phyloP scores from a whole-genome alignment of 2,888 invertebrate species.

The Bhutanitis thaidina region DNA sequence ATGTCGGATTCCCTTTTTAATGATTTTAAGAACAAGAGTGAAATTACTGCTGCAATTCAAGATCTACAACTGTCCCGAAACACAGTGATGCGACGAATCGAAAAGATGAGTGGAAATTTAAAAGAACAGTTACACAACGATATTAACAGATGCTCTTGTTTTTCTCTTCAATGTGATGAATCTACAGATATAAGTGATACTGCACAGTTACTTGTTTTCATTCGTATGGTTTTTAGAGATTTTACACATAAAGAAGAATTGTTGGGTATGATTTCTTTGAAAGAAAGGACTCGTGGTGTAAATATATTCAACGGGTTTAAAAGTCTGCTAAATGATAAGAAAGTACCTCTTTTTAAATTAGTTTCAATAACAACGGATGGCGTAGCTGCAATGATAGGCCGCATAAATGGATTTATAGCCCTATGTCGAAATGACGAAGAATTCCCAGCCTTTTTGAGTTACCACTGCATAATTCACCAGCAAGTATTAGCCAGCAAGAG shows the following conservation, averaged over 20 bases:
- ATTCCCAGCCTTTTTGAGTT: slow-evolving; percentile 25
- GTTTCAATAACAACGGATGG: slow-evolving; percentile 7
- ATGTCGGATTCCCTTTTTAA: slow-evolving; percentile 28
- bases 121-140: slow-evolving; percentile 24
- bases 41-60: slow-evolving; percentile 26
- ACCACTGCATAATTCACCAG: slow-evolving; percentile 24
- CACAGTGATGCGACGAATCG: slow-evolving; percentile 27
- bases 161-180: slow-evolving; percentile 27
- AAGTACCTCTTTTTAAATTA: slow-evolving; percentile 27
- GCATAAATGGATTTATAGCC: slow-evolving; percentile 26
- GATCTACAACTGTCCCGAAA: slow-evolving; percentile 26
- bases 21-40: slow-evolving; percentile 28
- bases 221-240: too few species aligned
- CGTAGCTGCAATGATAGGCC: slow-evolving; percentile 25
- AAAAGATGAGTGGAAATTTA: slow-evolving; percentile 23
- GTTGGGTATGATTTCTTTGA: slow-evolving; percentile 27
- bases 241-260: slow-evolving; percentile 18
- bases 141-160: slow-evolving; percentile 24
- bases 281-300: too few species aligned
- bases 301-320: slow-evolving; percentile 25
- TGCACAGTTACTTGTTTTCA: too few species aligned
- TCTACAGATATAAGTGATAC: slow-evolving; percentile 17
- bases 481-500: too few species aligned
- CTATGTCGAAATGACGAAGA: slow-evolving; percentile 26
- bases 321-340: slow-evolving; percentile 22